Percentiles rank a stretch among this genome's conserved stretches.
phyloP scores from a whole-genome alignment of 2,888 invertebrate genomes.

The Carpatolechia fugitivella region DNA sequence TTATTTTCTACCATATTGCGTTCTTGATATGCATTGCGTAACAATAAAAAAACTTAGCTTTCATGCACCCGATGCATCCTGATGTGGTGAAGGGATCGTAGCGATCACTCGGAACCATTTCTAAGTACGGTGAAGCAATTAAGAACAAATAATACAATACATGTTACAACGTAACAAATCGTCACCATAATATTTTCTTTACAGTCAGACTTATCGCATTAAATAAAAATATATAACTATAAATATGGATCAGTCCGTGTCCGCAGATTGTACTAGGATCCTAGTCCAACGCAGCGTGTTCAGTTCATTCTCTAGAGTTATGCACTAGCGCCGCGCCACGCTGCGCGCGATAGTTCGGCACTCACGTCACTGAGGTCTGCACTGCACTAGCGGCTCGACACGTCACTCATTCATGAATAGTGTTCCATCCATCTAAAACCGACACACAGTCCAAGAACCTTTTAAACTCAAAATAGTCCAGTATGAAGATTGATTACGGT shows the following conservation, averaged over 20 bases:
- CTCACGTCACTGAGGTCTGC: conserved; percentile 2
- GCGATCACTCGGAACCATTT: conserved; percentile 46
- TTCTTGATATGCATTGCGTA: conserved; percentile 80
- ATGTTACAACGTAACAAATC: conserved; percentile 66
- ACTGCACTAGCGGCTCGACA: background rate
- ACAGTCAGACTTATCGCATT: conserved; percentile 77
- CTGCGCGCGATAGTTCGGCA: conserved; percentile 11
- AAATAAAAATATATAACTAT: conserved; percentile 77
- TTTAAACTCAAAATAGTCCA: too few species aligned
- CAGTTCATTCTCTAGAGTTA: conserved; percentile 26
- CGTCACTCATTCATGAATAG: background rate
- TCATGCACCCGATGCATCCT: conserved; percentile 65
- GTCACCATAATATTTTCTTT: conserved; percentile 63
- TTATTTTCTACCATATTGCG: conserved; percentile 80
- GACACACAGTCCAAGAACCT: too few species aligned
- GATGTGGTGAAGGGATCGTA: conserved; percentile 44
- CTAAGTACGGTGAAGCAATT: conserved; percentile 74
- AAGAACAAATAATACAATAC: conserved; percentile 67
- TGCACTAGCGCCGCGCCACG: conserved; percentile 25
- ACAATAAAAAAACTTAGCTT: conserved; percentile 78
- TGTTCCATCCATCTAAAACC: too few species aligned
- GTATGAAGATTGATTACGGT: too few species aligned
- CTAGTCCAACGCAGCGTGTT: conserved; percentile 30
- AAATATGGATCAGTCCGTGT: conserved; percentile 67
- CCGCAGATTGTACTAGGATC: conserved; percentile 29